Evolutionary conservation across 1,140 invertebrate genomes (phyloP).

Genomic region (Drosophila kanapiae): DNA sequence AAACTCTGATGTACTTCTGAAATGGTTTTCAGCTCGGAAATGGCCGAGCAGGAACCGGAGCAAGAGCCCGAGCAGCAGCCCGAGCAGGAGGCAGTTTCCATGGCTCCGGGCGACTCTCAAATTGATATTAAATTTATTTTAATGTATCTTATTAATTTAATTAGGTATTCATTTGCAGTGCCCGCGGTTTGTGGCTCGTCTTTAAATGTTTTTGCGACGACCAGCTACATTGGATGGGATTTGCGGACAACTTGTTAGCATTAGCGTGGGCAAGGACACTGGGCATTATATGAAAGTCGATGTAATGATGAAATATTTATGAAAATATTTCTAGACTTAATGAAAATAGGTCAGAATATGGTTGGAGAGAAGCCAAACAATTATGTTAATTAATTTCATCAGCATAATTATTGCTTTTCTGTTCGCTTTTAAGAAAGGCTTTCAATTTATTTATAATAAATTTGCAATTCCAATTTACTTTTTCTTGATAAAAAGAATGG

Average conservation of each 20-base stretch:
- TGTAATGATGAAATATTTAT: background rate
- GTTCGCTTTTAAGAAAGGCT: background rate
- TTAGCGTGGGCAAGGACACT: background rate
- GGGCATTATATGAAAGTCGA: background rate
- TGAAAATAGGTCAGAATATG: background rate
- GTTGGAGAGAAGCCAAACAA: background rate
- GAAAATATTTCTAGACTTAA: too few relatives aligned
- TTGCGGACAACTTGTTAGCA: background rate
- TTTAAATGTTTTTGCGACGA: background rate
- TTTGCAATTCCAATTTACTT: too few relatives aligned
- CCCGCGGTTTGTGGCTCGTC: constrained; percentile 6
- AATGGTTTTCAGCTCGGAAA: constrained; percentile 4
- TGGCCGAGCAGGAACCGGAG: background rate
- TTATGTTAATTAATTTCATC: background rate
- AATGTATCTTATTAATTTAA: constrained; percentile 69
- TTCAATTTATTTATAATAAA: too few relatives aligned
- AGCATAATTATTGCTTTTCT: too few relatives aligned
- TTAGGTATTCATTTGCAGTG: constrained; percentile 48
- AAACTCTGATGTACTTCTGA: constrained; percentile 55
- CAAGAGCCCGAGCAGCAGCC: background rate
- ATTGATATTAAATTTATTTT: constrained; percentile 62
- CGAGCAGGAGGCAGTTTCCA: constrained; percentile 4
- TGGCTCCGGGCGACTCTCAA: constrained; percentile 44
- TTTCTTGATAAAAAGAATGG: too few relatives aligned
- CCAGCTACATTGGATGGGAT: background rate